phyloP scores from a whole-genome alignment of 2,113 vertebrate genomes.

The Oncorhynchus kisutch region DNA sequence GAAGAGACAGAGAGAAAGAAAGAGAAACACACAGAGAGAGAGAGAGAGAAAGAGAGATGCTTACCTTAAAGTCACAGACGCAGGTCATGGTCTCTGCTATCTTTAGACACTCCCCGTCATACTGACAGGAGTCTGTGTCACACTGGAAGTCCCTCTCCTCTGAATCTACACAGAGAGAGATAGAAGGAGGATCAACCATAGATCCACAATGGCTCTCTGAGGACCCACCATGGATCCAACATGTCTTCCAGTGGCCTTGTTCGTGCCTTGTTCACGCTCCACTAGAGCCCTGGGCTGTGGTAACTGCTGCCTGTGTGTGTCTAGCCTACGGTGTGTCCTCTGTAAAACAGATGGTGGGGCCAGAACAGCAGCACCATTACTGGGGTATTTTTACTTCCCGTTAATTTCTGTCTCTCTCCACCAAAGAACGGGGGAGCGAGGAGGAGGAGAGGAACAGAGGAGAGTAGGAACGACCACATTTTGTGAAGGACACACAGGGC shows the following conservation, averaged over 20 bases:
- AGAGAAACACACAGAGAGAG: not conserved
- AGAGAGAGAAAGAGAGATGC: conserved; percentile 14
- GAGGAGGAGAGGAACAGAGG: not conserved
- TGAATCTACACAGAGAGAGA: conserved; percentile 71
- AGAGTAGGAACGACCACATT: not conserved
- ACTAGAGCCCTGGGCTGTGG: not conserved
- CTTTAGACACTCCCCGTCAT: conserved; percentile 86
- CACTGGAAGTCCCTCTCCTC: conserved; percentile 88
- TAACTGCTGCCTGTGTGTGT: not conserved
- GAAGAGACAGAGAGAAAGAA: not conserved
- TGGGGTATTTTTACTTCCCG: conserved; percentile 38
- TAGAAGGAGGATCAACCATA: not conserved
- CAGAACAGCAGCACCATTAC: conserved; percentile 33
- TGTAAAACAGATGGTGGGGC: conserved; percentile 29
- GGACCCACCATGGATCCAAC: not conserved
- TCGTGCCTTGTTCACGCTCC: not conserved
- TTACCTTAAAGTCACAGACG: conserved; percentile 91
- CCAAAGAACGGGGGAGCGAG: not conserved
- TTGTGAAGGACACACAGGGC: not conserved
- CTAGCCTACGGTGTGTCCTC: not conserved
- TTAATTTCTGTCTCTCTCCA: conserved; percentile 10
- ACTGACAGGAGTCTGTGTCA: conserved; percentile 89
- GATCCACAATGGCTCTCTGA: not conserved
- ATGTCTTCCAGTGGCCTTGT: not conserved
- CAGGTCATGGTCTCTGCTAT: conserved; percentile 89